Percentiles rank a stretch among this genome's conserved stretches.
These are phyloP conservation scores for Dusona sp. DNA, from an alignment of 2,888 invertebrate species.

Conservation along the genomic window DNA sequence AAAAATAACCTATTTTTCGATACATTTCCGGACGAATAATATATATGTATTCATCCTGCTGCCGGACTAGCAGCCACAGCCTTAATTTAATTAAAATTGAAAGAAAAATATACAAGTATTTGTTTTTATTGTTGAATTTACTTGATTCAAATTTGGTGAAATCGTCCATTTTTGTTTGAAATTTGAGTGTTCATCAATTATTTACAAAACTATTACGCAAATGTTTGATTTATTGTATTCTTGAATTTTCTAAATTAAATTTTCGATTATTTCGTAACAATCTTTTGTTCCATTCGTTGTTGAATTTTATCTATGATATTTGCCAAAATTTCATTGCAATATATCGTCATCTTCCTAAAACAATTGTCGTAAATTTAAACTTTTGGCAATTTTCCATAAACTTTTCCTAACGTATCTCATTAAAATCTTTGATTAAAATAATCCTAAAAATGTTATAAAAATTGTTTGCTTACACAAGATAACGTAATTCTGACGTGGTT, in stretches of 20 bases:
- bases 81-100: neutral
- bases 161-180: neutral
- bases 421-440: neutral
- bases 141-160: neutral
- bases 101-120: neutral
- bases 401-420: neutral
- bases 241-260: neutral
- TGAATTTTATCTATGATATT: neutral
- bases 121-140: neutral
- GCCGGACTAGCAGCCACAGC: too few relatives aligned
- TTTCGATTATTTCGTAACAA: neutral
- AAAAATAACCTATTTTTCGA: too few relatives aligned
- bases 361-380: neutral
- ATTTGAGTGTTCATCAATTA: neutral
- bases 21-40: too few relatives aligned
- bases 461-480: too few relatives aligned
- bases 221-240: neutral
- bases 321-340: neutral
- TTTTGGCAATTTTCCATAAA: neutral
- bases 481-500: too few relatives aligned
- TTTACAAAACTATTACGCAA: neutral
- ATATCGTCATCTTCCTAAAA: neutral
- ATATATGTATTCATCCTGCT: too few relatives aligned
- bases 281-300: too few relatives aligned
- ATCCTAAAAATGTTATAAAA: too few relatives aligned